Evolutionary conservation across 2,797 vertebrate species (phyloP).

Genomic region (Fundulus diaphanus): DNA sequence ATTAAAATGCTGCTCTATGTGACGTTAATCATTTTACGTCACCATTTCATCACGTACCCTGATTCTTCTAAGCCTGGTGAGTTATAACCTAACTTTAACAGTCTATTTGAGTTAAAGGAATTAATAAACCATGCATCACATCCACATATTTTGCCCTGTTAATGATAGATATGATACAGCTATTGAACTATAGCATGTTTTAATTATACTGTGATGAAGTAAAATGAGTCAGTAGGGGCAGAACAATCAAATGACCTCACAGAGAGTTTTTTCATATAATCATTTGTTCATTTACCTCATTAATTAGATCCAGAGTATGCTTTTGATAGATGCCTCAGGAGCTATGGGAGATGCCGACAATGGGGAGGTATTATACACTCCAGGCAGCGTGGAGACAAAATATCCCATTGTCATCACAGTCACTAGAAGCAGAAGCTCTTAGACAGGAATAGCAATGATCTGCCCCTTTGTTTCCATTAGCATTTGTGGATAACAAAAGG

Average conservation of each 20-base stretch:
- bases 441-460: conserved; percentile 42
- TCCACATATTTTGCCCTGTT: conserved; percentile 5
- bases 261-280: conserved; percentile 35
- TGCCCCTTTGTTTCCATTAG: conserved; percentile 64
- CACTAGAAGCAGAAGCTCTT: conserved; percentile 43
- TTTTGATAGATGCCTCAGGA: conserved; percentile 67
- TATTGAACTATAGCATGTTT: conserved; percentile 23
- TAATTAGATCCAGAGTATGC: conserved; percentile 60
- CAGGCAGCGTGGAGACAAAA: conserved; percentile 53
- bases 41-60: conserved; percentile 6
- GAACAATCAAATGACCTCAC: conserved; percentile 38
- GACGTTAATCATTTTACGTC: conserved; percentile 5
- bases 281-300: conserved; percentile 60
- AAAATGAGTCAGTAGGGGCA: conserved; percentile 30
- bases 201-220: conserved; percentile 24
- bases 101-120: not conserved
- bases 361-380: conserved; percentile 55
- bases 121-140: conserved; percentile 7
- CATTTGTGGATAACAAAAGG: conserved; percentile 65
- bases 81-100: not conserved
- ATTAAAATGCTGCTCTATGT: conserved; percentile 28
- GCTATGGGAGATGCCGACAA: conserved; percentile 49
- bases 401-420: conserved; percentile 46
- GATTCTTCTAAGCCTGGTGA: not conserved
- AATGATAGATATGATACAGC: not conserved